Evolutionary conservation across 2,888 invertebrate genomes (phyloP).

Genomic region (Zaprionus bogoriensis): DNA sequence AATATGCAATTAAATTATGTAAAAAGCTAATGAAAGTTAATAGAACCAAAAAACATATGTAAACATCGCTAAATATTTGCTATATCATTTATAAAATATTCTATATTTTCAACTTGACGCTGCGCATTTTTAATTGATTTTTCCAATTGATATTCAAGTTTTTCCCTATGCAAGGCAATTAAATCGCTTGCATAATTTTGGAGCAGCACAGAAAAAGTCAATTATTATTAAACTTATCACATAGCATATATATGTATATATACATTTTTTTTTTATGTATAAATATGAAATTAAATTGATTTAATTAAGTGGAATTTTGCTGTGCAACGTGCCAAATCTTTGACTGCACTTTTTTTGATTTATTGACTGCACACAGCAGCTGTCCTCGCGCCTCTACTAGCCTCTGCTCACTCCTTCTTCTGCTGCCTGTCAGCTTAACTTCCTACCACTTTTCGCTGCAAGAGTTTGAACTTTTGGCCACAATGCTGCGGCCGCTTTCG

Average conservation of each 20-base stretch:
- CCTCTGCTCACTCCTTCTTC: neutral
- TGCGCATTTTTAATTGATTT: no score
- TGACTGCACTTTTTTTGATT: constrained; percentile 11
- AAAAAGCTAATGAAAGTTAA: no score
- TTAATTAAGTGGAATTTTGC: constrained; percentile 3
- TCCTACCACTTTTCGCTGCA: neutral
- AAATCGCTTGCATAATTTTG: neutral
- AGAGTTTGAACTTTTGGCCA: constrained; percentile 45
- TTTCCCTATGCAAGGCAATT: neutral
- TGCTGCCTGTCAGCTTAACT: no score
- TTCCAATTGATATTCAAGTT: no score
- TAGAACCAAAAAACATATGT: no score
- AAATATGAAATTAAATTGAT: constrained; percentile 8
- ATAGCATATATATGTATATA: neutral
- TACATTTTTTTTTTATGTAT: neutral
- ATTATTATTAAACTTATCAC: neutral
- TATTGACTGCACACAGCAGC: neutral
- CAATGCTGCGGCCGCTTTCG: constrained; percentile 48
- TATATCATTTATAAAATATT: no score
- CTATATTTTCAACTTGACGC: no score
- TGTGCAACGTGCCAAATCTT: neutral
- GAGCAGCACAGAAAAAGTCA: neutral
- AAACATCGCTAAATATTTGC: no score
- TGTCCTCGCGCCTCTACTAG: neutral
- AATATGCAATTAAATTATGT: no score